Percentiles rank a stretch among this genome's conserved stretches.
phyloP scores from a whole-genome alignment of 2,888 invertebrate species.

The Pseudococcus jackbeardsleyi region DNA sequence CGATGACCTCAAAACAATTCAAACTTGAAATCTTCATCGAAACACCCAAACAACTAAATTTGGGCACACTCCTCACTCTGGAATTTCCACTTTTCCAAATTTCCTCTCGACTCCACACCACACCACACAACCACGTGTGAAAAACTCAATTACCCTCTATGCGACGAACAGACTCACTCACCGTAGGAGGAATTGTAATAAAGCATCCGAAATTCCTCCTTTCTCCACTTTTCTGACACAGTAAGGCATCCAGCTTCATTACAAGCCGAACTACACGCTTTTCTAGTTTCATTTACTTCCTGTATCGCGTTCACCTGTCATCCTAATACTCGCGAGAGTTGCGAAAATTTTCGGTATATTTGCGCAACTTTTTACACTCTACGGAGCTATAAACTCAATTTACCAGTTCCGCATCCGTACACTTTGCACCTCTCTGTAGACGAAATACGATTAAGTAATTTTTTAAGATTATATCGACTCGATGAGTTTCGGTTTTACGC shows the following conservation, averaged over 20 bases:
- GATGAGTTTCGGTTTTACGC: not conserved
- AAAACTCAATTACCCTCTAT: not conserved
- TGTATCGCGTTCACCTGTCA: conserved; percentile 1
- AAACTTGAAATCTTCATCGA: too few relatives aligned
- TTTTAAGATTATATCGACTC: not conserved
- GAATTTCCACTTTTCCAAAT: too few relatives aligned
- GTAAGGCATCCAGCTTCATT: not conserved
- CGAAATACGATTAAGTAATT: not conserved
- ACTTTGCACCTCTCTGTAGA: not conserved
- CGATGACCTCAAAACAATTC: too few relatives aligned
- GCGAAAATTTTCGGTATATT: conserved; percentile 1
- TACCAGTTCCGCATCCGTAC: not conserved
- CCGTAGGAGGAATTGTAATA: not conserved
- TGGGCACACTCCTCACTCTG: too few relatives aligned
- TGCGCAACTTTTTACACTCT: not conserved
- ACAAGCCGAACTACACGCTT: conserved; percentile 7
- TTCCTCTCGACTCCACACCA: too few relatives aligned
- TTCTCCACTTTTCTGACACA: not conserved
- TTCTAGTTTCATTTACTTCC: conserved; percentile 19
- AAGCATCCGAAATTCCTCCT: not conserved
- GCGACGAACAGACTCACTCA: not conserved
- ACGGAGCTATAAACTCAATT: not conserved
- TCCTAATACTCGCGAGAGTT: conserved; percentile 5
- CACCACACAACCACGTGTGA: not conserved
- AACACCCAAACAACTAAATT: too few relatives aligned